Base-by-base conservation (phyloP, 2,113 vertebrate genomes). In the Tragelaphus scriptus region DNA sequence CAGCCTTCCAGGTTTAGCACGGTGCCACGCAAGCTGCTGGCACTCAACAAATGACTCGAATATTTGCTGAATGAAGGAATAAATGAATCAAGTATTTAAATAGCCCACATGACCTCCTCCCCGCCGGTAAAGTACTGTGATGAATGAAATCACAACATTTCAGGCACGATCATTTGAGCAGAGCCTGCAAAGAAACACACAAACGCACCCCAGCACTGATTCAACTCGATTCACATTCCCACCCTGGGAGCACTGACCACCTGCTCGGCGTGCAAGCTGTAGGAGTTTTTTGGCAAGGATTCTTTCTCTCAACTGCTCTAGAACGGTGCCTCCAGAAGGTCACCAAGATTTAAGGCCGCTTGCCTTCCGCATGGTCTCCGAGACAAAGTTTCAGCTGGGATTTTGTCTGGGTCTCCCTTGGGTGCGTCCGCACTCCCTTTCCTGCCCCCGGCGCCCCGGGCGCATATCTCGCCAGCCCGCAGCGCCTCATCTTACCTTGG, bases 401-500 rank as follows among this genome's bases (percentile, higher is more conserved):
- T 91, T n/a, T 7, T 23, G 89, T 30, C 36, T 32, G 26, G 80
- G 55, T 36, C 51, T 88, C 32, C 61, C 40, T 3, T 6, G 44
- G 44, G 21, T 36, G 51, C 51, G 19, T 8, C 89, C 13, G n/a
- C 71, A 19, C 65, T 19, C 30, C 23, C 61, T 44, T 11, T 71
- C 30, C 6, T 0, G 26, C 40, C 16, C 28, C 6, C 12, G 32
- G 44, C 10, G 9, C 92, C 44, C 36, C 5, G 2, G 47, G 55
- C 63, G 9, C 75, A 1, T 58, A 59, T 68, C 2, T 2, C 1
- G 53, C 80, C 26, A 0, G n/a, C 88, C 32, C 49, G 61, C 90
- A 49, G 95, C 87, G 28, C 94, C 58, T 63, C 16, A 2, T 79
- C 99, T 98, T 99, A 99, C 99, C 99, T 99, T 99, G 16, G 99